phyloP scores from a whole-genome alignment of 2,888 invertebrate species.

The Rhingia campestris region DNA sequence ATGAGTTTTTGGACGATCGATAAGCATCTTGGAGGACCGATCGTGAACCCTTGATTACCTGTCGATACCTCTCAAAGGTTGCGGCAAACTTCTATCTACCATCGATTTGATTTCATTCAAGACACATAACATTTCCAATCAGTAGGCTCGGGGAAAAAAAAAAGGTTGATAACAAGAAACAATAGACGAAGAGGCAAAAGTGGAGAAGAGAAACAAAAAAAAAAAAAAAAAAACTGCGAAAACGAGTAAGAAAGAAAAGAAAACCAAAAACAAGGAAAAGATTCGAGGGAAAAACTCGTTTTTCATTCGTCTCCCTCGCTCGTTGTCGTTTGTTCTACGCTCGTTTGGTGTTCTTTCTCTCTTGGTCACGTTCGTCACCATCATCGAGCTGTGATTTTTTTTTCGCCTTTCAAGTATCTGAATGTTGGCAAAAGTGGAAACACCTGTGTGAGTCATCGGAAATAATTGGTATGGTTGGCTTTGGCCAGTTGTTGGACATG shows the following conservation, averaged over 20 bases:
- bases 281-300: constrained; percentile 66
- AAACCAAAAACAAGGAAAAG: constrained; percentile 70
- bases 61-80: constrained; percentile 10
- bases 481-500: constrained; percentile 20
- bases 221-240: constrained; percentile 36
- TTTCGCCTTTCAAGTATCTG: constrained; percentile 60
- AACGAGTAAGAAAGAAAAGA: constrained; percentile 34
- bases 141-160: constrained; percentile 18
- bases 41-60: constrained; percentile 28
- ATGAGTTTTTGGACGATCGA: constrained; percentile 24
- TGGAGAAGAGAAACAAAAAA: constrained; percentile 12
- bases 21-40: constrained; percentile 22
- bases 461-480: constrained; percentile 60
- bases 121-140: constrained; percentile 46
- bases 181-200: constrained; percentile 19
- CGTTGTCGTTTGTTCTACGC: constrained; percentile 14
- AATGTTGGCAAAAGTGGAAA: constrained; percentile 74
- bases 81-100: neutral
- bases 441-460: constrained; percentile 74
- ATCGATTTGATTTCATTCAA: constrained; percentile 2
- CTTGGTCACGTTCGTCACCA: constrained; percentile 42
- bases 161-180: constrained; percentile 56
- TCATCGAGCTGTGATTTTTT: constrained; percentile 61
- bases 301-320: constrained; percentile 46
- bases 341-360: constrained; percentile 22